Conservation (phyloP, 1,140 invertebrate genomes). For the Atta colombica region DNA sequence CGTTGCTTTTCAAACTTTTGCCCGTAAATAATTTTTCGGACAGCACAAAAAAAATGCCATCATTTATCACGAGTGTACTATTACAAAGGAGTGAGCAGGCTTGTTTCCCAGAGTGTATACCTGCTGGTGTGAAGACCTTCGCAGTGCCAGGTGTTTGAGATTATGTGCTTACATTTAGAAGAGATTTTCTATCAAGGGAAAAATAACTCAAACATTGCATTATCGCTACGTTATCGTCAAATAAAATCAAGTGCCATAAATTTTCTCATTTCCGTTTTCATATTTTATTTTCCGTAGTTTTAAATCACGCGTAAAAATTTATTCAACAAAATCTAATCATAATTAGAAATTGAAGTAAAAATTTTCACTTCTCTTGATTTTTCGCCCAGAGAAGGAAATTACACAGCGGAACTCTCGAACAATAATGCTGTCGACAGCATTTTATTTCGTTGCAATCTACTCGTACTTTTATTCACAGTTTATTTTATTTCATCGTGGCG, state of each 20-base stretch:
- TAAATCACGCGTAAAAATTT: constrained; percentile 14
- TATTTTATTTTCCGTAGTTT: neutral
- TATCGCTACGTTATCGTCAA: neutral
- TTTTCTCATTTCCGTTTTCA: neutral
- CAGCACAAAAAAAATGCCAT: neutral
- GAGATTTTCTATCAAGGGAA: constrained; percentile 26
- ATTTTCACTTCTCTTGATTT: neutral
- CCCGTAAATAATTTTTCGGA: constrained; percentile 41
- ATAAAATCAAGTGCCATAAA: neutral
- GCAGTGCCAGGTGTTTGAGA: constrained; percentile 33
- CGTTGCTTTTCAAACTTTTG: constrained; percentile 30
- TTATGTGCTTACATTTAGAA: constrained; percentile 14
- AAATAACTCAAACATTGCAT: constrained; percentile 1
- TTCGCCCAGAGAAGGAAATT: neutral
- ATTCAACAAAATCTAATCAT: neutral
- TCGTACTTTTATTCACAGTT: neutral
- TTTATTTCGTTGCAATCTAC: neutral
- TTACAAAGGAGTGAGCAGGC: constrained; percentile 20
- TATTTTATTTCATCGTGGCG: neutral
- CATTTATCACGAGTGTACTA: constrained; percentile 37
- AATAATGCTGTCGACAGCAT: constrained; percentile 1
- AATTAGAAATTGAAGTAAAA: neutral
- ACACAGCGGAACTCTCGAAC: neutral
- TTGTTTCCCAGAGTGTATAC: constrained; percentile 24
- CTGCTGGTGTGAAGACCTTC: constrained; percentile 25